Evolutionary conservation across 2,888 invertebrate genomes (phyloP).

Genomic region (Chymomyza amoena): DNA sequence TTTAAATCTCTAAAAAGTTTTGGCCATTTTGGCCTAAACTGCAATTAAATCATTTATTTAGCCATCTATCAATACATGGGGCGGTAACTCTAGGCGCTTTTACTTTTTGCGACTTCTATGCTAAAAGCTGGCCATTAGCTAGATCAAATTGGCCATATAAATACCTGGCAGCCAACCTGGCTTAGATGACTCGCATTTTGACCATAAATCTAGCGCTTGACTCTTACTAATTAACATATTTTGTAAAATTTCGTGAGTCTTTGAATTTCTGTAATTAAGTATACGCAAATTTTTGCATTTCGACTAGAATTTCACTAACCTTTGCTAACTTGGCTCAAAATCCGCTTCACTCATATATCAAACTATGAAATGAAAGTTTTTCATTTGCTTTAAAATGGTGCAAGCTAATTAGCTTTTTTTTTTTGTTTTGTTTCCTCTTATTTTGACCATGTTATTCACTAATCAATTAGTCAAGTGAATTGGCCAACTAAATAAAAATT

Average conservation of each 20-base stretch:
- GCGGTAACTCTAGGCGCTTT: not conserved
- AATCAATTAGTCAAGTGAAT: conserved; percentile 2
- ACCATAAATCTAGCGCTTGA: conserved; percentile 14
- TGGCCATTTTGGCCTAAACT: not conserved
- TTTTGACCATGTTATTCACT: not conserved
- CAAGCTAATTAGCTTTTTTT: not conserved
- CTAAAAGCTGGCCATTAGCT: not conserved
- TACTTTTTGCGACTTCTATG: not conserved
- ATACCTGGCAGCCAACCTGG: no score
- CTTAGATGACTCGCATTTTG: not conserved
- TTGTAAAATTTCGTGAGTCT: conserved; percentile 23
- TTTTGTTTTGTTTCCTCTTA: not conserved
- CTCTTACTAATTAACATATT: conserved; percentile 36
- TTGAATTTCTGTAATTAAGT: conserved; percentile 7
- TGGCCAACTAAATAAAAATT: not conserved
- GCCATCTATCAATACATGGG: not conserved
- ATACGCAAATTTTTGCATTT: not conserved
- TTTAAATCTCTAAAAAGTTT: no score
- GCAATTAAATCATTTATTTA: not conserved
- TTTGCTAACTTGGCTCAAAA: not conserved
- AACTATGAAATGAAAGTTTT: not conserved
- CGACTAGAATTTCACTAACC: conserved; percentile 11
- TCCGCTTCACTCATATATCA: not conserved
- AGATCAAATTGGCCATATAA: not conserved
- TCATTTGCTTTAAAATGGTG: not conserved